Conservation (phyloP, 2,888 invertebrate species). For the Drosophila pseudotalamancana region DNA sequence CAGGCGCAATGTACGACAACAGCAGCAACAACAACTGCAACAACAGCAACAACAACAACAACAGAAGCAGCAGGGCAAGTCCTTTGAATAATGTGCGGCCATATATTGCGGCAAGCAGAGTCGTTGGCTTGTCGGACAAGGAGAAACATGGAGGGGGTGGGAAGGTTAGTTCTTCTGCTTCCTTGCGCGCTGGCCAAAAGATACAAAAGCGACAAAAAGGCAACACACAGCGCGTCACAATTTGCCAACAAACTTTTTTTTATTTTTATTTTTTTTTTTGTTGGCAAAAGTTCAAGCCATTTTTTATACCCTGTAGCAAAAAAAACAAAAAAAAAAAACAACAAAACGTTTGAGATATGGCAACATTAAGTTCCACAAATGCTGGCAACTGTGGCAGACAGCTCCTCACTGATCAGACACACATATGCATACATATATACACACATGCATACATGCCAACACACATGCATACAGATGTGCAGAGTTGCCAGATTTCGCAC, state of each 20-base stretch:
- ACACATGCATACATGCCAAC: no score
- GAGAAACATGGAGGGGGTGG: not conserved
- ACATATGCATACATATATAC: not conserved
- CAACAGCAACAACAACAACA: conserved; percentile 16
- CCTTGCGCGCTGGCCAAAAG: conserved; percentile 15
- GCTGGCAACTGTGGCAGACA: conserved; percentile 6
- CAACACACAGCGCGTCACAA: conserved; percentile 5
- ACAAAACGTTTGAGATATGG: conserved; percentile 7
- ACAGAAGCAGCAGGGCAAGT: conserved; percentile 19
- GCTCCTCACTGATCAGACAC: conserved; percentile 3
- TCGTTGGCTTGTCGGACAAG: conserved; percentile 1
- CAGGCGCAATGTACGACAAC: conserved; percentile 39
- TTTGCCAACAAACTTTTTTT: conserved; percentile 22
- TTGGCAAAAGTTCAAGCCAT: conserved; percentile 33
- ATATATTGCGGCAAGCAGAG: conserved; percentile 59
- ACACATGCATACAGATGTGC: no score
- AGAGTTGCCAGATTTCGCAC: no score
- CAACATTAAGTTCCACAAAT: conserved; percentile 5
- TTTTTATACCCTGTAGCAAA: conserved; percentile 3
- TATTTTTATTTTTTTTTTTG: conserved; percentile 11
- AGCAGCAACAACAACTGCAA: conserved; percentile 25
- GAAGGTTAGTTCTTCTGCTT: conserved; percentile 1
- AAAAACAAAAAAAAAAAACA: not conserved
- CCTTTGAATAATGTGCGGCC: conserved; percentile 71
- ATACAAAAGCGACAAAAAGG: conserved; percentile 12